phyloP scores from a whole-genome alignment of 1,140 invertebrate genomes.

The Centruroides sculpturatus region DNA sequence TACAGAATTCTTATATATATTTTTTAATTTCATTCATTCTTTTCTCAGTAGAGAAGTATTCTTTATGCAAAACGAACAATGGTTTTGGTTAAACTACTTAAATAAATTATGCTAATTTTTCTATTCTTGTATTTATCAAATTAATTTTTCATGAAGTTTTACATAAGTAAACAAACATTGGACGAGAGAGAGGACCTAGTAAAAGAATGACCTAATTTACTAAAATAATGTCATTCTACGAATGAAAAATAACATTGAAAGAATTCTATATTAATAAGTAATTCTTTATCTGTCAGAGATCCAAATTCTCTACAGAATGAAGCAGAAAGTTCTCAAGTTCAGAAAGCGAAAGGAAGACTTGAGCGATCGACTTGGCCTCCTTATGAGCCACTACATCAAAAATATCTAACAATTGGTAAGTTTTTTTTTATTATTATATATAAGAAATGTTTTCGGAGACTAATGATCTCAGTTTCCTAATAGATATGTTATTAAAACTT shows the following conservation, averaged over 20 bases:
- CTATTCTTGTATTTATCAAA: too few species aligned
- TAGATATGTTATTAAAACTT: too few species aligned
- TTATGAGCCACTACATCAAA: conserved; percentile 74
- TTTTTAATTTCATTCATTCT: too few species aligned
- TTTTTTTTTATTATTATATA: background rate
- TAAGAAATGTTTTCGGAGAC: too few species aligned
- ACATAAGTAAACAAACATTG: background rate
- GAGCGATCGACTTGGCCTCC: conserved; percentile 49
- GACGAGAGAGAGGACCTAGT: background rate
- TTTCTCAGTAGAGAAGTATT: background rate
- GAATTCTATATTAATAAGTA: background rate
- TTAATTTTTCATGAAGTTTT: too few species aligned
- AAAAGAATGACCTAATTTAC: background rate
- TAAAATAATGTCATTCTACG: background rate
- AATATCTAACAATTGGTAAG: conserved; percentile 38
- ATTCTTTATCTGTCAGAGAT: background rate
- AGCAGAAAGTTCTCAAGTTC: background rate
- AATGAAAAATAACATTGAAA: background rate
- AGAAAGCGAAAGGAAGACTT: conserved; percentile 5
- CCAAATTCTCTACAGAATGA: background rate
- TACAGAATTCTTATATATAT: too few species aligned
- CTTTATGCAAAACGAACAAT: background rate
- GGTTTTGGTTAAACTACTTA: too few species aligned
- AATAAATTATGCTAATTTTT: too few species aligned
- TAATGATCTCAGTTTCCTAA: too few species aligned